These are phyloP conservation scores for Drosophila incognita DNA, from an alignment of 2,888 invertebrate species.

Conservation along the genomic window DNA sequence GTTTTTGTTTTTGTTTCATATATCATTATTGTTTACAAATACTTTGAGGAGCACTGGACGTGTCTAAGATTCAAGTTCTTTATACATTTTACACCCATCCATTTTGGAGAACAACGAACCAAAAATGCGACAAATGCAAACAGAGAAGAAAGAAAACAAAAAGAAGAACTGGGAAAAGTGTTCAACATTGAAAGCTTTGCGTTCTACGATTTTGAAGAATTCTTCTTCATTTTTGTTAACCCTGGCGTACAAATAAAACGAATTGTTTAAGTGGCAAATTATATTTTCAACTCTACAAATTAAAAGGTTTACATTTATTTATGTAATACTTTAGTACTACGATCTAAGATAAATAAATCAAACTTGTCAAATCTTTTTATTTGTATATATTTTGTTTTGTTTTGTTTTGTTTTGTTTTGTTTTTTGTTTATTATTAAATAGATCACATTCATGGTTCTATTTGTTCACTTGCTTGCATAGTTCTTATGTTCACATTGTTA, in stretches of 20 bases:
- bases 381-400: slow-evolving; percentile 34
- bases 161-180: background rate
- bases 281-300: slow-evolving; percentile 65
- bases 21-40: slow-evolving; percentile 83
- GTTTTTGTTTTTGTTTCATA: slow-evolving; percentile 36
- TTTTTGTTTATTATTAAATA: slow-evolving; percentile 80
- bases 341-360: slow-evolving; percentile 26
- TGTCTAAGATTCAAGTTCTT: slow-evolving; percentile 77
- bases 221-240: slow-evolving; percentile 29
- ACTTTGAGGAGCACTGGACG: slow-evolving; percentile 84
- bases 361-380: slow-evolving; percentile 32
- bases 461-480: slow-evolving; percentile 75
- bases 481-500: slow-evolving; percentile 75
- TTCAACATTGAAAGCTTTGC: slow-evolving; percentile 51
- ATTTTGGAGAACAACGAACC: slow-evolving; percentile 34
- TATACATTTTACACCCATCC: slow-evolving; percentile 33
- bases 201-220: slow-evolving; percentile 17
- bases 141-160: slow-evolving; percentile 22
- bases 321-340: slow-evolving; percentile 49
- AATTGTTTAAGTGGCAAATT: slow-evolving; percentile 45
- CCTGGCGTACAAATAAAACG: slow-evolving; percentile 46
- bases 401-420: no score
- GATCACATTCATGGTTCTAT: slow-evolving; percentile 84
- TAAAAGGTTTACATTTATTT: slow-evolving; percentile 57
- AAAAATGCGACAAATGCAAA: slow-evolving; percentile 45